phyloP scores from a whole-genome alignment of 1,140 invertebrate genomes.

The Tachypleus tridentatus region DNA sequence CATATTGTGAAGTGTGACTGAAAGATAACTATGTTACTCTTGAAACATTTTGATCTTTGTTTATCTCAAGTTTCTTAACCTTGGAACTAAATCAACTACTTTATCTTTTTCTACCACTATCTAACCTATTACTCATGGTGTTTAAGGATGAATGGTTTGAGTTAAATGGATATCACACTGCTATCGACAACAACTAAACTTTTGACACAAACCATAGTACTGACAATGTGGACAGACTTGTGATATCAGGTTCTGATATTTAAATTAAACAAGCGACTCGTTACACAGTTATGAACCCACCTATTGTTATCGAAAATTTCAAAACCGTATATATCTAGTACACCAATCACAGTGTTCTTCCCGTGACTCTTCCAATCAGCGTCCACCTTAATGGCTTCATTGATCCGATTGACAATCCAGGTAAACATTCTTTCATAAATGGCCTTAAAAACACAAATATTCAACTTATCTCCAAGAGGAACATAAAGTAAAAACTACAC shows the following conservation, averaged over 20 bases:
- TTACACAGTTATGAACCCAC: constrained; percentile 20
- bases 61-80: no score
- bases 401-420: constrained; percentile 60
- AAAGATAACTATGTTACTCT: no score
- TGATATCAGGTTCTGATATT: no score
- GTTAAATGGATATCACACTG: constrained; percentile 30
- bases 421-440: constrained; percentile 62
- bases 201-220: no score
- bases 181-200: neutral
- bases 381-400: constrained; percentile 53
- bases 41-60: no score
- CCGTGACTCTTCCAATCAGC: constrained; percentile 2
- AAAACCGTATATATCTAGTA: constrained; percentile 94
- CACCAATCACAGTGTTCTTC: constrained; percentile 80
- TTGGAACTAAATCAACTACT: no score
- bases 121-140: no score
- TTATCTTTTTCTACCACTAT: no score
- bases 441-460: constrained; percentile 36
- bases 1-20: no score
- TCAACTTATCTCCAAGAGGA: constrained; percentile 6
- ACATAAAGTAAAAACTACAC: neutral
- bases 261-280: neutral
- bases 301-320: constrained; percentile 90
- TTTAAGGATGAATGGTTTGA: constrained; percentile 9
- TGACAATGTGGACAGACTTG: no score